phyloP scores from a whole-genome alignment of 2,888 invertebrate genomes.

The Eilema depressum region DNA sequence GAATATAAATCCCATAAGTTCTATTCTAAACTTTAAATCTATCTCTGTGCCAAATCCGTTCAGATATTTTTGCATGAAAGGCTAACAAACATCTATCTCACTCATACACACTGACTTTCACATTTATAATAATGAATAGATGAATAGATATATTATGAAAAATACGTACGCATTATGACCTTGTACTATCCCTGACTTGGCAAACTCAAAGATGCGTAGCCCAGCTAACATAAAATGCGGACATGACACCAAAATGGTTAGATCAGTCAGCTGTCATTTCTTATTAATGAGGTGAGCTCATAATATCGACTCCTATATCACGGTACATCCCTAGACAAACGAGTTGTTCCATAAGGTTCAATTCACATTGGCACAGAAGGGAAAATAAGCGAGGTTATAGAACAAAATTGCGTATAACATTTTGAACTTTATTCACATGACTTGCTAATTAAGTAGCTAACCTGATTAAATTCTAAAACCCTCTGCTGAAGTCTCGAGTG shows the following conservation, averaged over 20 bases:
- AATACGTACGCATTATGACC: neutral
- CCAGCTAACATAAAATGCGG: neutral
- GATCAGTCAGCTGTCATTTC: neutral
- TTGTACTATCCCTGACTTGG: neutral
- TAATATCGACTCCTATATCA: neutral
- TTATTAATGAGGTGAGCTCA: neutral
- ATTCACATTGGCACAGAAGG: neutral
- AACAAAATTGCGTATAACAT: neutral
- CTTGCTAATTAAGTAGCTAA: neutral
- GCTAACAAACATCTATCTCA: too few relatives aligned
- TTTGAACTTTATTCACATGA: neutral
- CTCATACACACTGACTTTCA: too few relatives aligned
- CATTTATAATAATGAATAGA: too few relatives aligned
- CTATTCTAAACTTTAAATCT: too few relatives aligned
- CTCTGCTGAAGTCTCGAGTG: neutral
- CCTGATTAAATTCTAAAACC: neutral
- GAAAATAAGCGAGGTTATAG: neutral
- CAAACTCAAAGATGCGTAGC: neutral
- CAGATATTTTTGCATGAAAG: too few relatives aligned
- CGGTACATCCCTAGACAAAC: neutral
- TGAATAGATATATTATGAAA: too few relatives aligned
- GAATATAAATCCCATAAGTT: too few relatives aligned
- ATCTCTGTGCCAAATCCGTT: too few relatives aligned
- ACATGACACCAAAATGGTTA: neutral
- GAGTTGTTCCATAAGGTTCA: neutral